Evolutionary conservation across 2,113 vertebrate species (phyloP).

Genomic region (Indicator maculatus): DNA sequence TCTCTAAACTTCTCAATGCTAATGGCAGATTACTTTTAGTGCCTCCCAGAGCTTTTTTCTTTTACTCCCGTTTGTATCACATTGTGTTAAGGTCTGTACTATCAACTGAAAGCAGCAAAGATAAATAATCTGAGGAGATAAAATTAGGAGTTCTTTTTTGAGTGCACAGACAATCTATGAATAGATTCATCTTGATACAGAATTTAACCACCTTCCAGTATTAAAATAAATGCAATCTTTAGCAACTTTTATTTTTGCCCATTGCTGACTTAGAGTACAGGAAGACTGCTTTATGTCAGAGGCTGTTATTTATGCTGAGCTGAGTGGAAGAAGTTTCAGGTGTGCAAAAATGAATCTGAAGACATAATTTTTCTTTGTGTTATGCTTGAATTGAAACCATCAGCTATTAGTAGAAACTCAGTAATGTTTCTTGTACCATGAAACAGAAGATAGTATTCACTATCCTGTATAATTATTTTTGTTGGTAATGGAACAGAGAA

Average conservation of each 20-base stretch:
- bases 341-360: not conserved
- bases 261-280: not conserved
- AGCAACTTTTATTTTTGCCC: not conserved
- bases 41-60: not conserved
- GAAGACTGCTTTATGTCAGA: not conserved
- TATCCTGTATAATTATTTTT: not conserved
- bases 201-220: not conserved
- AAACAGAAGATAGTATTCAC: not conserved
- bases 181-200: not conserved
- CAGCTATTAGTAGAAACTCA: not conserved
- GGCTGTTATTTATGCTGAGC: not conserved
- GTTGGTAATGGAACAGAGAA: not conserved
- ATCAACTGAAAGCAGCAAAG: not conserved
- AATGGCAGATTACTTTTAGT: not conserved
- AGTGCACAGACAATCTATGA: not conserved
- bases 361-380: not conserved
- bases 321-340: not conserved
- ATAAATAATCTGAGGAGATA: not conserved
- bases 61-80: not conserved
- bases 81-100: not conserved
- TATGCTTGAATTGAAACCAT: not conserved
- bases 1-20: not conserved
- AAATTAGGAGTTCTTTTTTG: not conserved
- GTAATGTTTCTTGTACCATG: no score
- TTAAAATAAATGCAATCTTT: not conserved